These are phyloP conservation scores for Chaetodon trifasciatus DNA, from an alignment of 2,797 vertebrate species.

Conservation along the genomic window DNA sequence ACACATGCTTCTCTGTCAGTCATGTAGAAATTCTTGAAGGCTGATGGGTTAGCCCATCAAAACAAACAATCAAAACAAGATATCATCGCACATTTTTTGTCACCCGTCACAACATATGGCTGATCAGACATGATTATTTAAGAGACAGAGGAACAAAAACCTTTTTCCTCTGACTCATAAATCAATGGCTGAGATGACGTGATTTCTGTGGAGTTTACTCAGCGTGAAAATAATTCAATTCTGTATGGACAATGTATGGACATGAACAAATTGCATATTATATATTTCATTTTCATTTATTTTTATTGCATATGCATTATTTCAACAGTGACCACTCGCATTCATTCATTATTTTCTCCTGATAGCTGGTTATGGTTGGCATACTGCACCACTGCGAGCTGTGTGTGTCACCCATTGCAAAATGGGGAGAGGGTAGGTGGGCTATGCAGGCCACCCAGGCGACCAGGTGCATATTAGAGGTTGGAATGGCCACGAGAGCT, in stretches of 20 bases:
- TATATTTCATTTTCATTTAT: too few relatives aligned
- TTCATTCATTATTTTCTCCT: too few relatives aligned
- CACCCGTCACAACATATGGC: constrained; percentile 36
- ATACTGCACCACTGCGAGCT: too few relatives aligned
- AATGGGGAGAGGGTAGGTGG: too few relatives aligned
- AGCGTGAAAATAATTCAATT: constrained; percentile 35
- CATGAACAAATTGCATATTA: constrained; percentile 15
- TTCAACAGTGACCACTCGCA: too few relatives aligned
- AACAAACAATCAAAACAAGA: constrained; percentile 36
- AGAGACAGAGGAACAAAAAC: constrained; percentile 18
- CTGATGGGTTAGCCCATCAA: constrained; percentile 3
- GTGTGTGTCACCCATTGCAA: too few relatives aligned
- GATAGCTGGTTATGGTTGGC: too few relatives aligned
- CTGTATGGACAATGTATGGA: not conserved
- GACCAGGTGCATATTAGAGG: too few relatives aligned
- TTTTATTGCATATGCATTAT: too few relatives aligned
- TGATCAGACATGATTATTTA: constrained; percentile 43
- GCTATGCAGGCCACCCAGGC: too few relatives aligned
- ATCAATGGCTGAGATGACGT: constrained; percentile 21
- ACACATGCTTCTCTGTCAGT: constrained; percentile 12
- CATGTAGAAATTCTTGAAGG: constrained; percentile 2
- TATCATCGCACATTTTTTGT: constrained; percentile 18
- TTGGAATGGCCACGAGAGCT: too few relatives aligned
- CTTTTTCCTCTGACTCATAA: constrained; percentile 32
- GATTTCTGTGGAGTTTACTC: constrained; percentile 35